Evolutionary conservation across 2,888 invertebrate species (phyloP).

Genomic region (Dolichopus griseipennis): DNA sequence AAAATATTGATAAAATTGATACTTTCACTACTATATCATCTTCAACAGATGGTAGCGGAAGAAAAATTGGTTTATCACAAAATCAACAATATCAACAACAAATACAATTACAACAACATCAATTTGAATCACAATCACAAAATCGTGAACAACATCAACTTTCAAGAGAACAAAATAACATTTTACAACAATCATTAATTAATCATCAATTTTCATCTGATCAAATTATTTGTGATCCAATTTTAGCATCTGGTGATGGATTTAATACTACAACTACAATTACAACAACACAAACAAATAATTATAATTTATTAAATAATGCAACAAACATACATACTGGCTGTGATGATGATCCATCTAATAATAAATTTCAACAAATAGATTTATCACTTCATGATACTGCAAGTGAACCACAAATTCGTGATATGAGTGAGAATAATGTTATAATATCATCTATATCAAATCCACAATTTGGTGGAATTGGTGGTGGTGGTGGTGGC

Average conservation of each 20-base stretch:
- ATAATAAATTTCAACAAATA: background rate
- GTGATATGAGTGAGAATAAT: background rate
- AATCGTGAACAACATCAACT: background rate
- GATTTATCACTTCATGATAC: background rate
- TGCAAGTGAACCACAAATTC: background rate
- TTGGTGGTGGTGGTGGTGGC: too few species aligned
- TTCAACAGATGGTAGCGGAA: background rate
- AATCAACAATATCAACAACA: slow-evolving; percentile 7
- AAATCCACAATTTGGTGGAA: background rate
- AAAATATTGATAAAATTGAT: background rate
- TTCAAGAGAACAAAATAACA: background rate
- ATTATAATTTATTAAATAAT: too few species aligned
- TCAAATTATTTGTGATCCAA: background rate
- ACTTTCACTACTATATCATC: background rate
- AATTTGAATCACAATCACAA: too few species aligned
- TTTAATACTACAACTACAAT: background rate
- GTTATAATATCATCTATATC: background rate
- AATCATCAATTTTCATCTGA: background rate
- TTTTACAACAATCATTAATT: too few species aligned
- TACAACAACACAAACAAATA: background rate
- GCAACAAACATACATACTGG: background rate
- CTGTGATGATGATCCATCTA: background rate
- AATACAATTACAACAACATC: too few species aligned
- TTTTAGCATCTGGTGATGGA: background rate
- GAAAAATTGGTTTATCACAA: background rate